These are phyloP conservation scores for Atta cephalotes DNA, from an alignment of 1,140 invertebrate genomes.

Conservation along the genomic window DNA sequence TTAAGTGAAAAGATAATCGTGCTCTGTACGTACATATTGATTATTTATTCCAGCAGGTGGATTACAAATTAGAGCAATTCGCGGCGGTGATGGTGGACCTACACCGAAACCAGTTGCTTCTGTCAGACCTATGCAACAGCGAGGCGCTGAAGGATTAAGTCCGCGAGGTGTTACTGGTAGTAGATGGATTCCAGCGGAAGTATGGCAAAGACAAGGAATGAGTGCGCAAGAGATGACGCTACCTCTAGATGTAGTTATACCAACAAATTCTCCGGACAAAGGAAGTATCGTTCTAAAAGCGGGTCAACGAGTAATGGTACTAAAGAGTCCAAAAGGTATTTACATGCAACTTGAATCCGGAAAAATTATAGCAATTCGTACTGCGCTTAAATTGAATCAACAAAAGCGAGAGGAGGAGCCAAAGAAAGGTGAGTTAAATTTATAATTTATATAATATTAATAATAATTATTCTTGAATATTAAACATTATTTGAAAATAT, in stretches of 20 bases:
- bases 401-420: slow-evolving; percentile 88
- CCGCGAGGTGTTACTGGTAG: slow-evolving; percentile 86
- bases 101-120: slow-evolving; percentile 86
- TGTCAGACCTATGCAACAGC: slow-evolving; percentile 87
- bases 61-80: slow-evolving; percentile 84
- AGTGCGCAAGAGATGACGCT: slow-evolving; percentile 97
- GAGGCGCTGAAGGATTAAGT: slow-evolving; percentile 83
- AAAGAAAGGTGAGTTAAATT: slow-evolving; percentile 84
- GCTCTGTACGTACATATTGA: slow-evolving; percentile 1
- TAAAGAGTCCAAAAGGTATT: slow-evolving; percentile 97
- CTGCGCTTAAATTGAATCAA: slow-evolving; percentile 90
- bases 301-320: slow-evolving; percentile 96
- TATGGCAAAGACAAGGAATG: slow-evolving; percentile 96
- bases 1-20: slow-evolving; percentile 14
- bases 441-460: background rate
- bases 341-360: slow-evolving; percentile 98
- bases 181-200: slow-evolving; percentile 94
- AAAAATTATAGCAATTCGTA: slow-evolving; percentile 98
- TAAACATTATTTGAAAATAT: background rate
- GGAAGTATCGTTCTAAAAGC: slow-evolving; percentile 95
- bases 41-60: slow-evolving; percentile 79
- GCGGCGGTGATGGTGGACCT: slow-evolving; percentile 80
- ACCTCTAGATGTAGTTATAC: slow-evolving; percentile 96
- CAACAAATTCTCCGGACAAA: slow-evolving; percentile 95
- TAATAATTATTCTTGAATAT: slow-evolving; percentile 10